Evolutionary conservation across 2,797 vertebrate genomes (phyloP), one percentile per base, ranked within the genome.

Genomic region (Oreonectes daqikongensis): DNA sequence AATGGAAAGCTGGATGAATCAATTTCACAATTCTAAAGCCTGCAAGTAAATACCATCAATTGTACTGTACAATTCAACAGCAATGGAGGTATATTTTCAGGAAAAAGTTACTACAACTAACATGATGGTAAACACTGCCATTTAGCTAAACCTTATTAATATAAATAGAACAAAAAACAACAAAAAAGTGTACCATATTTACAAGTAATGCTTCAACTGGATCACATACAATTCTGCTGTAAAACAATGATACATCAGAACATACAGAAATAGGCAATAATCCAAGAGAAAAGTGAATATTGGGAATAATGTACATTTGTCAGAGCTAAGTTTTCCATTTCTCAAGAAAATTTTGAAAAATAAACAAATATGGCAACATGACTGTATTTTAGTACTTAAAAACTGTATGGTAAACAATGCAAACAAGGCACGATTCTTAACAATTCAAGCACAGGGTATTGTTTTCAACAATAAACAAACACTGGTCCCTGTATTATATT

Each of bases 131-230:
- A 80, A 60, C 50, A 72, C 63, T 64, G 50, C 15, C 35, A 77
- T 40, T 63, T 55, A 44, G 53, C 52, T 63, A 78, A 87, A 82
- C 78, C 83, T 85, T 71, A 83, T 88, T 82, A 87, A 87, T 89
- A 91, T 92, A 93, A 93, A 93, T 92, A 91, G 86, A 86, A 86
- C 89, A 88, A 81, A 85, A 88, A 80, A 78, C 52, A 86, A 88
- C 26, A 89, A 84, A 84, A 81, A 86, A 75, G 65, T 80, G 66
- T 77, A 78, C 78, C 82, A 85, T 78, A 84, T 90, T 88, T 87
- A 87, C 80, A 86, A 73, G 81, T 81, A 87, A 88, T 85, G 85
- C 75, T 87, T 78, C 74, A 61, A 70, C 35, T 28, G 74, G 22
- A 77, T 46, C 44, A 52, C 48, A 4, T 32, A 44, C 28, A 73